Conservation (phyloP, 2,888 invertebrate genomes). For the Abrostola triplasia region DNA sequence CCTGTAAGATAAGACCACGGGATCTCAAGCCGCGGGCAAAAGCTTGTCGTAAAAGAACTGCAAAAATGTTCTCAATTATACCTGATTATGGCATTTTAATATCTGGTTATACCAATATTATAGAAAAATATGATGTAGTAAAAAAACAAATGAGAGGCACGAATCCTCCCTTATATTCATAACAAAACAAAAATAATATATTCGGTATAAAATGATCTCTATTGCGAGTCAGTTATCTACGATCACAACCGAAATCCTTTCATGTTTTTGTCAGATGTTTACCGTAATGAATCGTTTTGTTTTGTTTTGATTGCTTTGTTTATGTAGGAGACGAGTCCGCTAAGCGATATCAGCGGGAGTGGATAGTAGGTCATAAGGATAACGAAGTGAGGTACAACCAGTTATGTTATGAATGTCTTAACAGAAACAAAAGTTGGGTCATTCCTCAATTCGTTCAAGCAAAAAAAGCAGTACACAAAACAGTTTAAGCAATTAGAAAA, state of each 20-base stretch:
- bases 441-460: too few species aligned
- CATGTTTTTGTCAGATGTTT: slow-evolving; percentile 50
- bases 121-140: too few species aligned
- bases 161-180: neutral
- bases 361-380: slow-evolving; percentile 8
- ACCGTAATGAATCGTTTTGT: slow-evolving; percentile 52
- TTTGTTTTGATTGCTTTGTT: slow-evolving; percentile 40
- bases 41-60: too few species aligned
- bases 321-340: slow-evolving; percentile 11
- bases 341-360: slow-evolving; percentile 12
- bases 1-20: too few species aligned
- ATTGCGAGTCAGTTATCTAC: slow-evolving; percentile 19
- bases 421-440: too few species aligned
- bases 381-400: neutral
- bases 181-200: neutral
- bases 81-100: too few species aligned
- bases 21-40: too few species aligned
- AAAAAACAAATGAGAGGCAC: too few species aligned
- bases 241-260: slow-evolving; percentile 30
- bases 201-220: slow-evolving; percentile 1
- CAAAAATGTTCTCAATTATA: too few species aligned
- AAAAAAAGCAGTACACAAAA: too few species aligned
- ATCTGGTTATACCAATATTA: too few species aligned
- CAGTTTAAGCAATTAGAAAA: too few species aligned
- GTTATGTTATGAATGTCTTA: neutral